phyloP scores from a whole-genome alignment of 2,113 vertebrate genomes.

The Oxyura jamaicensis region DNA sequence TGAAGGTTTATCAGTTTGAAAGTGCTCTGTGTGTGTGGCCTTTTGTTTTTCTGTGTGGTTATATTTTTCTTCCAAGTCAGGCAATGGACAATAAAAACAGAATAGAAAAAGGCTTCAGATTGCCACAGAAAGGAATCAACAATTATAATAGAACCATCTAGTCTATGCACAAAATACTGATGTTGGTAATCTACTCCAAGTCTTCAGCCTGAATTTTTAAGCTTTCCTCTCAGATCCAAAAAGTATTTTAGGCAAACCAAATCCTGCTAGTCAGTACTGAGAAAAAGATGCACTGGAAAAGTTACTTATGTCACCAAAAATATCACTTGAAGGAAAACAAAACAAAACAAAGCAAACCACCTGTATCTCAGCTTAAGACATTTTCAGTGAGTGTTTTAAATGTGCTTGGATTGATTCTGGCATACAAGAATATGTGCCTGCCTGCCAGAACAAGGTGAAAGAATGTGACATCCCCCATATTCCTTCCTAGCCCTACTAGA shows the following conservation, averaged over 20 bases:
- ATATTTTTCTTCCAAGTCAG: background rate
- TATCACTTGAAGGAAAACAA: background rate
- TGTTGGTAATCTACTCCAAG: background rate
- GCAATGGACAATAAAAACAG: background rate
- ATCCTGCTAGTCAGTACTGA: background rate
- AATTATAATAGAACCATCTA: background rate
- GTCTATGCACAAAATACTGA: background rate
- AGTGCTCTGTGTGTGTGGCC: slow-evolving; percentile 10
- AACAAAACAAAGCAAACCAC: background rate
- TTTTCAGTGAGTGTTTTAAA: background rate
- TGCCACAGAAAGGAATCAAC: background rate
- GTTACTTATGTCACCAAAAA: background rate
- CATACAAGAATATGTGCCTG: background rate
- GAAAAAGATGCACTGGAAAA: background rate
- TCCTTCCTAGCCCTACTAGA: background rate
- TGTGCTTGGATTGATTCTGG: background rate
- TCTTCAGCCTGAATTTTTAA: background rate
- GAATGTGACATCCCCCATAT: background rate
- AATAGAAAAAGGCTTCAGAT: background rate
- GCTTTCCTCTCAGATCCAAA: background rate
- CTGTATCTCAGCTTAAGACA: background rate
- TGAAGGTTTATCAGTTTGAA: slow-evolving; percentile 33
- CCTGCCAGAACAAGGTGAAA: background rate
- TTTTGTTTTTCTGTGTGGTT: background rate
- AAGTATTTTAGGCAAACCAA: background rate